These are phyloP conservation scores for Microtus ochrogaster DNA, from an alignment of 2,113 vertebrate species.

Conservation along the genomic window DNA sequence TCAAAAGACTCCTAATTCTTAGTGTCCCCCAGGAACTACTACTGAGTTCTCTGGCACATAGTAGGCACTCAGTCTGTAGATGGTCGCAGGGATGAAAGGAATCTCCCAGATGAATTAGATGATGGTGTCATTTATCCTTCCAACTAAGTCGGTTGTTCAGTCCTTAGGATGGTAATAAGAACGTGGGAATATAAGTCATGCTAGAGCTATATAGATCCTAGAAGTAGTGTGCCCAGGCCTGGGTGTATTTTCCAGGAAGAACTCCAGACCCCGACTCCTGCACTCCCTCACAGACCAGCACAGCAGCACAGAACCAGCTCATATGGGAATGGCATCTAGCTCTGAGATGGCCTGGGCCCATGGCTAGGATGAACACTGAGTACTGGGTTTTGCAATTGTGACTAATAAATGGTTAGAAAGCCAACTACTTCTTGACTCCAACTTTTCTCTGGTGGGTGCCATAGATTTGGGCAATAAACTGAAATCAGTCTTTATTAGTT, in stretches of 20 bases:
- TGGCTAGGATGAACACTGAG: not conserved
- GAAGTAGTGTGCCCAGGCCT: not conserved
- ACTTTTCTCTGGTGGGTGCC: not conserved
- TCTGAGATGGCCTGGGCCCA: conserved; percentile 19
- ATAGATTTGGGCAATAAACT: conserved; percentile 30
- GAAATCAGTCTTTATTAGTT: conserved; percentile 65
- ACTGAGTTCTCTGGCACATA: not conserved
- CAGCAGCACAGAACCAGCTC: not conserved
- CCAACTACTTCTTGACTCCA: conserved; percentile 29
- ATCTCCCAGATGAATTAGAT: no score
- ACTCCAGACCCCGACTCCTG: conserved; percentile 1
- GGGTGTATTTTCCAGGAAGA: conserved; percentile 49
- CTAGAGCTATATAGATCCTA: not conserved
- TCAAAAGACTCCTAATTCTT: not conserved
- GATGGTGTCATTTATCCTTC: not conserved
- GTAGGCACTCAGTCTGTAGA: not conserved
- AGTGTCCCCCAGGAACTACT: not conserved
- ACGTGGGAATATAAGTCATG: not conserved
- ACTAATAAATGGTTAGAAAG: conserved; percentile 54
- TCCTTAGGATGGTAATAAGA: not conserved
- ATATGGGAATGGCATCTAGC: not conserved
- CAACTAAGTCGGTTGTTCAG: not conserved
- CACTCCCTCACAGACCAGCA: conserved; percentile 16
- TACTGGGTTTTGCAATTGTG: conserved; percentile 49
- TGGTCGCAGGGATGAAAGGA: not conserved